Percentiles rank a stretch among this genome's conserved stretches.
Conservation (phyloP, 2,888 invertebrate species). For the Callimorpha dominula region DNA sequence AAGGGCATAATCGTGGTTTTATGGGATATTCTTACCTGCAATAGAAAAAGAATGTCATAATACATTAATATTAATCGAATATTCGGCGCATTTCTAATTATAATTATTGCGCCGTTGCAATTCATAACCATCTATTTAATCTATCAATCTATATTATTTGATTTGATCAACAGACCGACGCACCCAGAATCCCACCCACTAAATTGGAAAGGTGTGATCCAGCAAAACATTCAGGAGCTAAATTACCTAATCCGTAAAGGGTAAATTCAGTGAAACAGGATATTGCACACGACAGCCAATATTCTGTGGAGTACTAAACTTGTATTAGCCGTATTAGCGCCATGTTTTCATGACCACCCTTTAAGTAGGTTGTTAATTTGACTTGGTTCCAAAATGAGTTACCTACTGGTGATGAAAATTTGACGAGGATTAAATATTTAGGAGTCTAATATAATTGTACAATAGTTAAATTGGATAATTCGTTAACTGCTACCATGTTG, state of each 20-base stretch:
- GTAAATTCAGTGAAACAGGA: slow-evolving; percentile 47
- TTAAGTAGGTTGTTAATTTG: slow-evolving; percentile 43
- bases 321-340: slow-evolving; percentile 44
- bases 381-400: slow-evolving; percentile 11
- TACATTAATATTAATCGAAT: background rate
- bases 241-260: slow-evolving; percentile 39
- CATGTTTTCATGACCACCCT: slow-evolving; percentile 37
- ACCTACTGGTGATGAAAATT: background rate
- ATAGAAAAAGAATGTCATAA: background rate
- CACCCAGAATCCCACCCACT: slow-evolving; percentile 11
- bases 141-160: background rate
- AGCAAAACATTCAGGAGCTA: slow-evolving; percentile 17
- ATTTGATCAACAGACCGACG: background rate
- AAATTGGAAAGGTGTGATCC: slow-evolving; percentile 25
- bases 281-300: slow-evolving; percentile 50
- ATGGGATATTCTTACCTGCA: background rate
- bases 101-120: background rate
- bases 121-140: background rate
- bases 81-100: background rate
- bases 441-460: too few species aligned
- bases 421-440: background rate
- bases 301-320: slow-evolving; percentile 47
- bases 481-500: background rate
- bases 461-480: background rate
- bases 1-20: too few species aligned